Base-by-base conservation (phyloP, 1,140 invertebrate genomes). In the Olivierus martensii region DNA sequence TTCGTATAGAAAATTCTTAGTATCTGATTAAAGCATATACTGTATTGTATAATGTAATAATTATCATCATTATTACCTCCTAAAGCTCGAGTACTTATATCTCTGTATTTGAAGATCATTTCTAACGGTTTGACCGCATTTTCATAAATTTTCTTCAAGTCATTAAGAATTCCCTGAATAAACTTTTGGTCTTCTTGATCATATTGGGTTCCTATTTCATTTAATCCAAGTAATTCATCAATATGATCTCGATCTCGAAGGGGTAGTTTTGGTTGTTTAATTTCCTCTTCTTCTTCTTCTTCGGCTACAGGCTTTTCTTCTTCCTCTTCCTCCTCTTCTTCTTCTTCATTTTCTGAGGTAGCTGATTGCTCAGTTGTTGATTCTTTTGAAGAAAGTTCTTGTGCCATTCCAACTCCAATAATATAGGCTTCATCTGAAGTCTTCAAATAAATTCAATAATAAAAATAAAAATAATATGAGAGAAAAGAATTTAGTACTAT, bases 101-200 rank as follows among this genome's bases (percentile, higher is more conserved):
- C 87, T 63, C 85, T 77, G 63, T 92, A 94, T 67, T 91, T 93
- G 68, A 91, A 94, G 15, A 89, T 67, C 10, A 75, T 78, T 73
- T 94, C 91, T 61, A 94, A 71, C 9, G 89, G 90, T 68, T 88
- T 87, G 11, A 95, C 87, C 0, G 85, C 83, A 49, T 75, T 79
- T 65, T 90, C 86, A 61, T 94, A 91, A 17, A 92, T 73, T 63
- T 77, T 80, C 66, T 92, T 93, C 47, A 94, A 71, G 55, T 93
- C 87, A 55, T 82, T 80, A 5, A 93, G 75, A 18, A 87, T 80
- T 9, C 80, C 74, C 49, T 88, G 80, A 7, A 81, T 80, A 22
- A 80, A 76, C 70, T 79, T 83, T 38, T 61, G 55, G 39, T 63
- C 62, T 18, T 51, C 49, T 14, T 53, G 53, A 15, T 89, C 83